Evolutionary conservation across 2,113 vertebrate genomes (phyloP), one percentile per base, ranked within the genome.

Genomic region (Bothrops jararaca): DNA sequence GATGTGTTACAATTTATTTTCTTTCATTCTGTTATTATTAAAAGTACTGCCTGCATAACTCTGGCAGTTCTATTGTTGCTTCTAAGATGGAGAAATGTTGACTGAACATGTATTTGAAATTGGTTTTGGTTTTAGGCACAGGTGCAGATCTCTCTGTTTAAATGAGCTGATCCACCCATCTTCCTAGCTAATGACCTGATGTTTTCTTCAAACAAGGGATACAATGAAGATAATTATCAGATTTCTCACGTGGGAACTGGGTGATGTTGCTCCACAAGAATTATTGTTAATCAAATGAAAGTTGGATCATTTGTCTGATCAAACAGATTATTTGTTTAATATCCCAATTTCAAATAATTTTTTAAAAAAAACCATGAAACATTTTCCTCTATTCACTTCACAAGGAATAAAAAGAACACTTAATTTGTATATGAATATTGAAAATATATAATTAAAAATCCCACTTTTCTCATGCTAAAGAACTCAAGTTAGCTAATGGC

Each of bases 241-340:
- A 94, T 96, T 97, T 92, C 96, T 96, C 94, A 94, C 95, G 96
- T 93, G 96, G 95, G 96, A 96, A 96, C 94, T 95, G 96, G 95
- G 95, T 94, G 92, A 95, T 92, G 88, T 94, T 96, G 91, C 91
- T 95, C 93, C 94, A 89, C 92, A 93, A 95, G 91, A 93, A 94
- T 95, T 95, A 94, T 94, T 92, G 0, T 80, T 48, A 95, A 94
- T 95, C 91, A 95, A 94, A 92, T 89, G 95, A 95, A 26, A 58
- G 39, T 45, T 53, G 92, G 93, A 60, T 93, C 57, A 89, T 94
- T 93, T 94, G 96, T 95, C 93, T 95, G 95, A 88, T 69, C 94
- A 45, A 54, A 91, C 92, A 96, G 4, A 89, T 60, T 92, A 96
- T 97, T 95, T 92, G 95, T 89, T 95, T 93, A 95, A 96, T 95